A percentile compares a stretch with the other conserved stretches of the same genome.
Evolutionary conservation across 2,888 invertebrate genomes (phyloP).

Genomic region (Pycnomerus fuliginosus): DNA sequence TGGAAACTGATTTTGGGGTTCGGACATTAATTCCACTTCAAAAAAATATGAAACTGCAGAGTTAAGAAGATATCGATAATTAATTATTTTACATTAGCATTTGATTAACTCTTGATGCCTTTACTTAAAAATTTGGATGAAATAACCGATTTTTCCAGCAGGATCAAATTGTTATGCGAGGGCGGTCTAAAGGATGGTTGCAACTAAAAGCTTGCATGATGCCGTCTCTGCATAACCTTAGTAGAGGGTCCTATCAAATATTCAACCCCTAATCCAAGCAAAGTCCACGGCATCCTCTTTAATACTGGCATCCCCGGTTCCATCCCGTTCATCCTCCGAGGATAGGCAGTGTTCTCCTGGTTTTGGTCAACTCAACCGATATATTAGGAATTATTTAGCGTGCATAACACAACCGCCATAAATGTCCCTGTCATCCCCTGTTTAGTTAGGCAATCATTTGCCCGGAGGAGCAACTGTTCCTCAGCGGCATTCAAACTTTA

Average conservation of each 20-base stretch:
- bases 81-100: too few species aligned
- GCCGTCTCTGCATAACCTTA: too few species aligned
- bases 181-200: too few species aligned
- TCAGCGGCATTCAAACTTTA: background rate
- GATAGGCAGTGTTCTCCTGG: constrained; percentile 28
- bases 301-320: constrained; percentile 28
- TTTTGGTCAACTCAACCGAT: constrained; percentile 31
- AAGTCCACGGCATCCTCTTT: constrained; percentile 35
- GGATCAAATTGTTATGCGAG: too few species aligned
- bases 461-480: background rate
- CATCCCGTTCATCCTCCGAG: constrained; percentile 23
- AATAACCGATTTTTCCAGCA: too few species aligned
- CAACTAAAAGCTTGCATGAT: too few species aligned
- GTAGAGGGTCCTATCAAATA: constrained; percentile 35
- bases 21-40: too few species aligned
- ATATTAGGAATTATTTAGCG: constrained; percentile 30
- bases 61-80: too few species aligned
- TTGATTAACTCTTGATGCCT: too few species aligned
- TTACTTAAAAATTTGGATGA: too few species aligned
- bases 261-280: constrained; percentile 39
- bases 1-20: too few species aligned
- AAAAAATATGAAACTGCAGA: too few species aligned
- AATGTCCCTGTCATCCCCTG: constrained; percentile 8
- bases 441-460: constrained; percentile 3
- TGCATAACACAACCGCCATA: constrained; percentile 19